phyloP scores from a whole-genome alignment of 2,113 vertebrate species.

The Corythornis vintsioides region DNA sequence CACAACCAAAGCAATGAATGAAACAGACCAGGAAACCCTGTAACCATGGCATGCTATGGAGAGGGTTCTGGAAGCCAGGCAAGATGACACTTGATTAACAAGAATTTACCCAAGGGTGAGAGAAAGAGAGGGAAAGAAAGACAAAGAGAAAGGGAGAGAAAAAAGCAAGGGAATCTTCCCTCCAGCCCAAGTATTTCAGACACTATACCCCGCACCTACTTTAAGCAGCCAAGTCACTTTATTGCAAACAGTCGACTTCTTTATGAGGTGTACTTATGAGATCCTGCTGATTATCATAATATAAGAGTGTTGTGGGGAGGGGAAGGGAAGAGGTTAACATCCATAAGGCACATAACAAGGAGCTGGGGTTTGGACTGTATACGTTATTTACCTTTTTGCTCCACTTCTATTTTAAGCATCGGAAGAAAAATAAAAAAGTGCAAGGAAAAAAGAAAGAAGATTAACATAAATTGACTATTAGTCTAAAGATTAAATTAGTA shows the following conservation, averaged over 20 bases:
- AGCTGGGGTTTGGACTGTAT: slow-evolving; percentile 94
- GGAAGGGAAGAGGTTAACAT: slow-evolving; percentile 89
- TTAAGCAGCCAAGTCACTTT: slow-evolving; percentile 82
- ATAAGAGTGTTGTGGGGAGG: slow-evolving; percentile 81
- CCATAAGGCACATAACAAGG: slow-evolving; percentile 99
- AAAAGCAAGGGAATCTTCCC: slow-evolving; percentile 73
- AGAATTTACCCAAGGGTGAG: slow-evolving; percentile 86
- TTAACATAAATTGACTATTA: slow-evolving; percentile 99
- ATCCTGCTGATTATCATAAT: slow-evolving; percentile 86
- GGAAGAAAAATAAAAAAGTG: slow-evolving; percentile 98
- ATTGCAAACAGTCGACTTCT: slow-evolving; percentile 83
- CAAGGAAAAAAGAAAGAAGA: slow-evolving; percentile 96
- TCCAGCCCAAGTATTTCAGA: slow-evolving; percentile 82
- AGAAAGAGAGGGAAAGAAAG: slow-evolving; percentile 78
- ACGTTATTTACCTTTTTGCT: slow-evolving; percentile 99
- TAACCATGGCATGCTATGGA: slow-evolving; percentile 96
- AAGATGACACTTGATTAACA: slow-evolving; percentile 88
- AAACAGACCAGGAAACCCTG: slow-evolving; percentile 86
- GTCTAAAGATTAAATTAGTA: slow-evolving; percentile 90
- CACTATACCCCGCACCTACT: slow-evolving; percentile 86
- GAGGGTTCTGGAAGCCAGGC: slow-evolving; percentile 92
- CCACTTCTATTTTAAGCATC: slow-evolving; percentile 99
- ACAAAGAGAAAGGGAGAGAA: slow-evolving; percentile 77
- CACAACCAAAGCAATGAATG: slow-evolving; percentile 85
- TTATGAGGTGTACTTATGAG: slow-evolving; percentile 80